Base-by-base conservation (phyloP, 2,888 invertebrate species). In the Elaeidobius kamerunicus region DNA sequence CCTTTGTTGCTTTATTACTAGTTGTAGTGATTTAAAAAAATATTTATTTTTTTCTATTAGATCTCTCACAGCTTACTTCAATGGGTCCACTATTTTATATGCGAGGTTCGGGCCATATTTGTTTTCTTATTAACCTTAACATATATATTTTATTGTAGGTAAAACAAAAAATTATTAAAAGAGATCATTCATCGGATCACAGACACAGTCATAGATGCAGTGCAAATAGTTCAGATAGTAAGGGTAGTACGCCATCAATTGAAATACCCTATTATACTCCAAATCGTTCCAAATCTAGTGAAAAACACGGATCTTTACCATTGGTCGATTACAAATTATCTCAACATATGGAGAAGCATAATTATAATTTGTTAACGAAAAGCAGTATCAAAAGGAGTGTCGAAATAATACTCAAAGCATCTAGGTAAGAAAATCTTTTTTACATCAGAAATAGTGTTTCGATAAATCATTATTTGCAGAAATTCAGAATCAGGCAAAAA, bases 291-390 rank as follows among this genome's bases (percentile, higher is more conserved):
- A 34, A 17, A 6, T 11, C 20, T 3, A 51, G 17, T 6, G 27
- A 36, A 14, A 59, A 59, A 55, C 45, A 55, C 7, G 42, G 52
- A 2, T 52, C 60, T 18, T 44, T 63, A 23, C 61, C 62, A 18
- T 30, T 61, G 35, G 61, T 61, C 2, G 58, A 63, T 36, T 60
- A 58, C 43, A 61, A 65, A 52, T 54, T 60, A 40, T 44, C 40
- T 4, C 54, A 49, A 38, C 52, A 30, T 23, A 39, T 46, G 3
- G 52, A 55, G 4, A 45, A 38, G 14, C 41, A 34, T 6, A 53
- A 42, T 32, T 19, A 23, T 11, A 40, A 27, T 2, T n/a, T 49
- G 16, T 50, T 47, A 6, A 51, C 30, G 30, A 51, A 44, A 19
- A 39, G 46, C 28, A 46, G 39, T 20, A 40, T 50, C 14, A 56